A percentile compares a stretch with the other conserved stretches of the same genome.
These are phyloP conservation scores for Cassiopea xamachana DNA, from an alignment of 30 jellyfish, hydroid and myxozoan genomes.

Conservation along the genomic window DNA sequence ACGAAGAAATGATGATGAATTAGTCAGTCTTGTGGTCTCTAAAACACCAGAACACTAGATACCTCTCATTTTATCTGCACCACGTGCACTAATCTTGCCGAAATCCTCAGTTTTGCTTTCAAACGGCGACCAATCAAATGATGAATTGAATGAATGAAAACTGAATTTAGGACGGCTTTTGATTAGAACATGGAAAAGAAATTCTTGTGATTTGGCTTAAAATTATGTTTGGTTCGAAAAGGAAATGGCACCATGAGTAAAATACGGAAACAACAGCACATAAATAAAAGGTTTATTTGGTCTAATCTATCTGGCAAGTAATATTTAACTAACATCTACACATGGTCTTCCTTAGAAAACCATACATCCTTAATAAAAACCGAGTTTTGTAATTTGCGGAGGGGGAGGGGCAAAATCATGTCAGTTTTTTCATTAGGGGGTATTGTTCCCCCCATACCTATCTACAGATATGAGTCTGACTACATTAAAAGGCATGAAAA, in stretches of 20 bases:
- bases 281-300: no score
- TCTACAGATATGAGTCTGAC: no score
- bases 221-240: background rate
- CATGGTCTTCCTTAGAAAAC: no score
- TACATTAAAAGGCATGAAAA: no score
- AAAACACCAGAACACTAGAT: conserved; percentile 1
- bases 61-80: conserved; percentile 1
- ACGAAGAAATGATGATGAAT: background rate
- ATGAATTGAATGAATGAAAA: background rate
- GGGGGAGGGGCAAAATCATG: no score
- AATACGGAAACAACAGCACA: no score
- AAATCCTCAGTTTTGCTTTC: background rate
- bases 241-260: background rate
- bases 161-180: background rate
- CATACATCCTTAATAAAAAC: no score
- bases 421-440: no score
- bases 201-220: background rate
- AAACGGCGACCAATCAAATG: background rate
- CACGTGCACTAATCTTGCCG: conserved; percentile 8
- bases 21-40: background rate
- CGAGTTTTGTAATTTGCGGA: no score
- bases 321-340: no score
- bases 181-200: background rate
- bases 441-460: no score
- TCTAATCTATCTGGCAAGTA: no score